These are phyloP conservation scores for Bursaphelenchus mucronatus DNA, from an alignment of 1,140 invertebrate species.

Conservation along the genomic window DNA sequence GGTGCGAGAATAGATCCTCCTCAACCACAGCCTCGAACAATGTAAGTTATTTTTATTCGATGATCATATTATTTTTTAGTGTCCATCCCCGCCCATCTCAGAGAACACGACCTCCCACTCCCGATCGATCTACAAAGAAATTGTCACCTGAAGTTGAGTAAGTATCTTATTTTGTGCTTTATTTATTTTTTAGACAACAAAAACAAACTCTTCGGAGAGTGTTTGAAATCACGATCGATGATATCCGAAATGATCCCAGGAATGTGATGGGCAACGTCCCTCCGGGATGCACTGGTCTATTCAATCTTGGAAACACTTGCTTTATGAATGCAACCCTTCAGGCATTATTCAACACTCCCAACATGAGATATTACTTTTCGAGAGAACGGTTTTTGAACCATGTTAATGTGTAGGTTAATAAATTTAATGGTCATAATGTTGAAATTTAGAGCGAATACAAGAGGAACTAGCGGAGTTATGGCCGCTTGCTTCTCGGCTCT, in stretches of 20 bases:
- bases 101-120: too few relatives aligned
- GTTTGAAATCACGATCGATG: neutral
- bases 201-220: neutral
- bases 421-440: slow-evolving; percentile 9
- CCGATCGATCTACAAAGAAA: too few relatives aligned
- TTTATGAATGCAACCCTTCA: slow-evolving; percentile 84
- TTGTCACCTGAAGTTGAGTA: too few relatives aligned
- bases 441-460: slow-evolving; percentile 12
- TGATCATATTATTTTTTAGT: too few relatives aligned
- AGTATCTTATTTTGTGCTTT: too few relatives aligned
- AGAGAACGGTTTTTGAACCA: slow-evolving; percentile 1
- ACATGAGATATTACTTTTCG: slow-evolving; percentile 17
- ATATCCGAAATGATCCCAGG: neutral
- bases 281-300: slow-evolving; percentile 65
- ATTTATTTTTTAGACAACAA: too few relatives aligned
- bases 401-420: slow-evolving; percentile 23
- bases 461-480: slow-evolving; percentile 17
- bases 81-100: too few relatives aligned
- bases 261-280: too few relatives aligned
- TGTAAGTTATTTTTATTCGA: too few relatives aligned
- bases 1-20: too few relatives aligned
- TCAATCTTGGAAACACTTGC: slow-evolving; percentile 80
- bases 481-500: slow-evolving; percentile 22
- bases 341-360: slow-evolving; percentile 65
- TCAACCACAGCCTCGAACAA: too few relatives aligned